These are phyloP conservation scores for Spisula solida DNA, from an alignment of 2,888 invertebrate genomes.

Conservation along the genomic window DNA sequence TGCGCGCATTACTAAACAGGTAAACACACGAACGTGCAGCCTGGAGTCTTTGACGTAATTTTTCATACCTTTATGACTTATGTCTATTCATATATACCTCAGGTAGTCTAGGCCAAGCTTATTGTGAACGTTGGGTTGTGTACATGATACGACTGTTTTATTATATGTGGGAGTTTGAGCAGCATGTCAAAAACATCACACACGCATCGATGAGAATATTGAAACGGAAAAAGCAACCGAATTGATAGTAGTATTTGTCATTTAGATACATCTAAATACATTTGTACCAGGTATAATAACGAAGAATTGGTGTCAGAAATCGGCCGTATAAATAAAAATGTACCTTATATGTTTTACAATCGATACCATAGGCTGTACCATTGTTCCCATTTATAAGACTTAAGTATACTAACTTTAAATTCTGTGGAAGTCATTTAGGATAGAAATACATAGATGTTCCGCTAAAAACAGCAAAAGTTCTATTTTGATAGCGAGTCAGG, in stretches of 20 bases:
- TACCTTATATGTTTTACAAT: too few relatives aligned
- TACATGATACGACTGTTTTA: neutral
- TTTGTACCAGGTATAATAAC: neutral
- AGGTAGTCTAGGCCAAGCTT: neutral
- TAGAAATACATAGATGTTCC: too few relatives aligned
- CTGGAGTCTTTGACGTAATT: constrained; percentile 19
- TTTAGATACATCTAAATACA: neutral
- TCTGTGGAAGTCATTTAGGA: too few relatives aligned
- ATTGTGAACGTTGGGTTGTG: neutral
- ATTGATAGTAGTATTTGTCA: neutral
- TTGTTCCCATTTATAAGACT: too few relatives aligned
- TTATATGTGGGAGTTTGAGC: neutral
- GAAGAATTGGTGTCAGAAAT: neutral
- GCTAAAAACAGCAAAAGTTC: too few relatives aligned
- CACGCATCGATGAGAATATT: neutral
- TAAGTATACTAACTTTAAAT: too few relatives aligned
- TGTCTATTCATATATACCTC: neutral
- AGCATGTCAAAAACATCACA: neutral
- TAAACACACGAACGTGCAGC: constrained; percentile 14
- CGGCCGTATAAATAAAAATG: too few relatives aligned
- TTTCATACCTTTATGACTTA: constrained; percentile 10
- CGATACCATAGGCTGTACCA: too few relatives aligned
- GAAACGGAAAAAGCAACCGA: neutral
- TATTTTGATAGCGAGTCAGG: too few relatives aligned
- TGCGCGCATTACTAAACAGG: neutral